Evolutionary conservation across 2,888 invertebrate species (phyloP).

Genomic region (Colostygia pectinataria): DNA sequence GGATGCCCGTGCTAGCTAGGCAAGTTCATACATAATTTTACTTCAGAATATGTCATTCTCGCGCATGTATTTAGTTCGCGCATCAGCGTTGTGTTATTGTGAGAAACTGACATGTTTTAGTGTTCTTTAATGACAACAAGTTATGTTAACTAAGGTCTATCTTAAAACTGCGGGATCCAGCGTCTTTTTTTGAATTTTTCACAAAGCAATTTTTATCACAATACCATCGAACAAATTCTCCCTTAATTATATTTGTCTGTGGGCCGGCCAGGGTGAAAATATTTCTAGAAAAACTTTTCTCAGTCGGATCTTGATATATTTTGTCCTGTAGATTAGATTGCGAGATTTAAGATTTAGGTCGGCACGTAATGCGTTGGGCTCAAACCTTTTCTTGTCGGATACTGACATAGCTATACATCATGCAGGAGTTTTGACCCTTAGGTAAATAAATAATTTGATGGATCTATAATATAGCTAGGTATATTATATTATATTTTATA

Average conservation of each 20-base stretch:
- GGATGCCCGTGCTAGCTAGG: too few species aligned
- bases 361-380: constrained; percentile 29
- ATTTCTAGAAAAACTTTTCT: constrained; percentile 44
- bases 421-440: constrained; percentile 15
- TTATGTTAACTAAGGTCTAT: too few species aligned
- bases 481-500: too few species aligned
- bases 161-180: constrained; percentile 15
- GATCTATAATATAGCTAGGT: too few species aligned
- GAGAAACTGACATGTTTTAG: too few species aligned
- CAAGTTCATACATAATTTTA: too few species aligned
- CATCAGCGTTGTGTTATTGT: too few species aligned
- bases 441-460: too few species aligned
- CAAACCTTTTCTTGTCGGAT: constrained; percentile 29
- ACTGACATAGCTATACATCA: constrained; percentile 21
- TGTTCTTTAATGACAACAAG: too few species aligned
- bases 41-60: too few species aligned
- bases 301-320: constrained; percentile 41
- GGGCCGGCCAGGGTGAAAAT: constrained; percentile 43
- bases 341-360: constrained; percentile 38
- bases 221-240: constrained; percentile 48
- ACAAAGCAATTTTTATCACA: constrained; percentile 29
- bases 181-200: neutral
- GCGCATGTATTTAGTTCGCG: too few species aligned
- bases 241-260: constrained; percentile 55
- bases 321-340: constrained; percentile 44